phyloP scores from a whole-genome alignment of 1,140 invertebrate species.

The Protaetia brevitarsis region DNA sequence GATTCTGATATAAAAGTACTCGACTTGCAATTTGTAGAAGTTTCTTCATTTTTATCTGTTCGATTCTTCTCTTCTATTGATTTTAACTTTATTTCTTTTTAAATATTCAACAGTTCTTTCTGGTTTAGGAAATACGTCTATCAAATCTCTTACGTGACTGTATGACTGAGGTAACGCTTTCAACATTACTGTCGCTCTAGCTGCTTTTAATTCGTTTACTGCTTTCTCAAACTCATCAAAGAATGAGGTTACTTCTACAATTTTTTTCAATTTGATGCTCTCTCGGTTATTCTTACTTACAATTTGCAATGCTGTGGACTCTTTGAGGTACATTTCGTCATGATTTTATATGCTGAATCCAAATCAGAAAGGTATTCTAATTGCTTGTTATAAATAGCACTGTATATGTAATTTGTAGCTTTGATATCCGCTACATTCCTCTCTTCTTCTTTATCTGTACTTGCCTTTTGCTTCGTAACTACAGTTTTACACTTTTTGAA shows the following conservation, averaged over 20 bases:
- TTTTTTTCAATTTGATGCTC: constrained; percentile 34
- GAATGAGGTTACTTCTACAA: neutral
- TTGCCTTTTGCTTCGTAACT: constrained; percentile 13
- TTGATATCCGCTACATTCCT: constrained; percentile 31
- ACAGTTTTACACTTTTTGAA: constrained; percentile 33
- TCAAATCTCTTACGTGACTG: constrained; percentile 40
- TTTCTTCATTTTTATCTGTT: constrained; percentile 20
- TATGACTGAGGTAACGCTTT: constrained; percentile 37
- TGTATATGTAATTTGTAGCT: constrained; percentile 35
- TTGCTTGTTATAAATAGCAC: constrained; percentile 33
- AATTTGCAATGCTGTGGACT: constrained; percentile 33
- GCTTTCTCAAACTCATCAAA: constrained; percentile 40
- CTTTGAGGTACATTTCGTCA: neutral
- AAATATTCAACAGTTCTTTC: constrained; percentile 48
- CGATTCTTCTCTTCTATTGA: constrained; percentile 37
- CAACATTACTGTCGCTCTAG: constrained; percentile 38
- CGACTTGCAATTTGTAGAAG: neutral
- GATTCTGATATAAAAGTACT: constrained; percentile 10
- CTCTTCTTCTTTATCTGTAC: constrained; percentile 9
- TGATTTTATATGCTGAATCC: constrained; percentile 28
- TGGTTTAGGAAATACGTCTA: constrained; percentile 42
- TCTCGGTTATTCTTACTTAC: constrained; percentile 33
- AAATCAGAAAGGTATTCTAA: constrained; percentile 29
- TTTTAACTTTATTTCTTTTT: constrained; percentile 46
- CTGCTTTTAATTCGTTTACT: constrained; percentile 35